phyloP scores from a whole-genome alignment of 2,888 invertebrate species.

The Dendrolimus houi region DNA sequence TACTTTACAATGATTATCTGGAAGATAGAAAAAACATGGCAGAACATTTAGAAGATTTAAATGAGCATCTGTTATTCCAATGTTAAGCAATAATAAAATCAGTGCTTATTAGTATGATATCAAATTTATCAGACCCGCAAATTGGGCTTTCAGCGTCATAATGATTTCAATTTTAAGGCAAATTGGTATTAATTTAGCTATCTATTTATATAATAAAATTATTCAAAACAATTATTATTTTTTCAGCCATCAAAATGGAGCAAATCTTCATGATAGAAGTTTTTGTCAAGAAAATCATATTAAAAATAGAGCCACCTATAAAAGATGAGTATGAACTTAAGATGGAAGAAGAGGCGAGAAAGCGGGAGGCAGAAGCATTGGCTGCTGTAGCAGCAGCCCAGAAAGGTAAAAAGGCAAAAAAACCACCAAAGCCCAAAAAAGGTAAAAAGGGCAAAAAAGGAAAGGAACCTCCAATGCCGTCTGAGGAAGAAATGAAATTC shows the following conservation, averaged over 20 bases:
- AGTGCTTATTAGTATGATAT: too few relatives aligned
- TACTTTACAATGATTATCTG: too few relatives aligned
- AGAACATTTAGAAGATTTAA: too few relatives aligned
- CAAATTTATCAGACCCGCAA: too few relatives aligned
- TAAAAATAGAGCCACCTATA: slow-evolving; percentile 57
- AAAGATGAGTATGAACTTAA: slow-evolving; percentile 64
- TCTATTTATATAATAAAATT: too few relatives aligned
- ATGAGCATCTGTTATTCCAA: too few relatives aligned
- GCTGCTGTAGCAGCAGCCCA: slow-evolving; percentile 45
- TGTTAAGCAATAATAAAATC: too few relatives aligned
- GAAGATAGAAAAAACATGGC: too few relatives aligned
- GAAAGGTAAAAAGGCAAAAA: slow-evolving; percentile 25
- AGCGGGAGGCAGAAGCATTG: slow-evolving; percentile 43
- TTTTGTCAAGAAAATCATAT: slow-evolving; percentile 56
- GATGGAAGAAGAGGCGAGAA: slow-evolving; percentile 49
- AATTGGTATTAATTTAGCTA: too few relatives aligned
- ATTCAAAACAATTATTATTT: too few relatives aligned
- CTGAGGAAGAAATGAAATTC: slow-evolving; percentile 66
- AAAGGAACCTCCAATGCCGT: slow-evolving; percentile 53
- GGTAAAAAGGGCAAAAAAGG: slow-evolving; percentile 48
- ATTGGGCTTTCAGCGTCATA: too few relatives aligned
- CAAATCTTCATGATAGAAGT: slow-evolving; percentile 70
- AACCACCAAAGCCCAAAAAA: slow-evolving; percentile 20
- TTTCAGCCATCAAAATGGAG: slow-evolving; percentile 37
- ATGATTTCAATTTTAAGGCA: too few relatives aligned